Conservation (phyloP, 2,888 invertebrate genomes). For the Portevinia maculata region DNA sequence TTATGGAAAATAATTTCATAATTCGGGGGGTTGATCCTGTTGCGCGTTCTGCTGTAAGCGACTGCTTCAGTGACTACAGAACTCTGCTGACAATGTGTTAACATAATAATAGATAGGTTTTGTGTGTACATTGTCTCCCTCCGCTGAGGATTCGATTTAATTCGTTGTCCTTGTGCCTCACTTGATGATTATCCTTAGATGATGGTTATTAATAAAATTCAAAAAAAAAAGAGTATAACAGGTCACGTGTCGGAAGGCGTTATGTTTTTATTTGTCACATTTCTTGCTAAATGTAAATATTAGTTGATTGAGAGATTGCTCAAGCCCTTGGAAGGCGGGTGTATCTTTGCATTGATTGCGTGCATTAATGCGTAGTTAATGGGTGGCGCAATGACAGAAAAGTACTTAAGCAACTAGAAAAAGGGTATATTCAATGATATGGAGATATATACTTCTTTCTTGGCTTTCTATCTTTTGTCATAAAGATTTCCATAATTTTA, state of each 20-base stretch:
- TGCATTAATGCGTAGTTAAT: constrained; percentile 72
- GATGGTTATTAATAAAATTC: constrained; percentile 74
- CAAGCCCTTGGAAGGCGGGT: constrained; percentile 29
- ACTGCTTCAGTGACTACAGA: constrained; percentile 36
- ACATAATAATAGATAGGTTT: constrained; percentile 67
- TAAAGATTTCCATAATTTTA: constrained; percentile 58
- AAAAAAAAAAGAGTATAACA: constrained; percentile 57
- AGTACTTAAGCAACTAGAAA: constrained; percentile 62
- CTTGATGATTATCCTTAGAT: constrained; percentile 69
- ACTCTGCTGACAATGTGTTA: constrained; percentile 67
- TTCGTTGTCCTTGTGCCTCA: constrained; percentile 29
- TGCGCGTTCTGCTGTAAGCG: constrained; percentile 56
- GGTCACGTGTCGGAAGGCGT: constrained; percentile 74
- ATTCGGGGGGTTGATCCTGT: constrained; percentile 80
- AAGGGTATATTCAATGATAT: constrained; percentile 3
- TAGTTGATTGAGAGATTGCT: constrained; percentile 69
- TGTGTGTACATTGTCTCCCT: constrained; percentile 25
- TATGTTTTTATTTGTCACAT: constrained; percentile 75
- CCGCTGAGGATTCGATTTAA: constrained; percentile 65
- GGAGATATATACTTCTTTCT: not conserved
- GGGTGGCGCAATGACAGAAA: constrained; percentile 56
- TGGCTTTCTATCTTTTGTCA: constrained; percentile 9
- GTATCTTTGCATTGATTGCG: constrained; percentile 62
- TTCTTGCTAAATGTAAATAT: constrained; percentile 72
- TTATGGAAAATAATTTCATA: constrained; percentile 83